Conservation (phyloP, 2,888 invertebrate genomes). For the Chrysolina haemoptera region DNA sequence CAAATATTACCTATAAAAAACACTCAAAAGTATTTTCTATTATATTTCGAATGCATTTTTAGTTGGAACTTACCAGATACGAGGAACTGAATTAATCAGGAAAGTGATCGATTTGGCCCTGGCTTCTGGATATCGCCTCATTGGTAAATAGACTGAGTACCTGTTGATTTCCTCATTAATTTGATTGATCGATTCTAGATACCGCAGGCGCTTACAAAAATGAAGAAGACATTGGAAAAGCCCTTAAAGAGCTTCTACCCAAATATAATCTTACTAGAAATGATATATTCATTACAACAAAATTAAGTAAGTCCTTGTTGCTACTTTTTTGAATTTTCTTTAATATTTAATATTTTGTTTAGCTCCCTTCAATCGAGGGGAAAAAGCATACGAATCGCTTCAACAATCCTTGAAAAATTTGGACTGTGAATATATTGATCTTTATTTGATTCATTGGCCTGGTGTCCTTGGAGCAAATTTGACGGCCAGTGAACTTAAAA, state of each 20-base stretch:
- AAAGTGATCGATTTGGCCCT: slow-evolving; percentile 77
- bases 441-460: slow-evolving; percentile 89
- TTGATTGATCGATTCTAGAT: slow-evolving; percentile 72
- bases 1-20: no score
- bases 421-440: slow-evolving; percentile 79
- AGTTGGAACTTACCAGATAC: slow-evolving; percentile 80
- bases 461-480: slow-evolving; percentile 75
- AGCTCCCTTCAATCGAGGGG: slow-evolving; percentile 77
- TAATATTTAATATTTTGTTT: slow-evolving; percentile 48
- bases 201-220: slow-evolving; percentile 86
- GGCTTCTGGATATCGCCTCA: slow-evolving; percentile 78
- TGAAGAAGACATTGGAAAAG: slow-evolving; percentile 79
- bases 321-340: not conserved
- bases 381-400: slow-evolving; percentile 71
- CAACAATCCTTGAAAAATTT: slow-evolving; percentile 76
- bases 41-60: slow-evolving; percentile 42
- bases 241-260: slow-evolving; percentile 77
- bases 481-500: slow-evolving; percentile 72
- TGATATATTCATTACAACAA: slow-evolving; percentile 86
- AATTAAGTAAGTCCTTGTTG: slow-evolving; percentile 74
- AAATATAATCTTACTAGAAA: slow-evolving; percentile 75
- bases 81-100: slow-evolving; percentile 70
- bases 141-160: slow-evolving; percentile 72
- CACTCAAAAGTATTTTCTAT: no score
- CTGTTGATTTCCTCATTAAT: slow-evolving; percentile 13